A percentile compares a stretch with the other conserved stretches of the same genome.
Conservation (phyloP, 2,888 invertebrate genomes). For the Lingula anatina region DNA sequence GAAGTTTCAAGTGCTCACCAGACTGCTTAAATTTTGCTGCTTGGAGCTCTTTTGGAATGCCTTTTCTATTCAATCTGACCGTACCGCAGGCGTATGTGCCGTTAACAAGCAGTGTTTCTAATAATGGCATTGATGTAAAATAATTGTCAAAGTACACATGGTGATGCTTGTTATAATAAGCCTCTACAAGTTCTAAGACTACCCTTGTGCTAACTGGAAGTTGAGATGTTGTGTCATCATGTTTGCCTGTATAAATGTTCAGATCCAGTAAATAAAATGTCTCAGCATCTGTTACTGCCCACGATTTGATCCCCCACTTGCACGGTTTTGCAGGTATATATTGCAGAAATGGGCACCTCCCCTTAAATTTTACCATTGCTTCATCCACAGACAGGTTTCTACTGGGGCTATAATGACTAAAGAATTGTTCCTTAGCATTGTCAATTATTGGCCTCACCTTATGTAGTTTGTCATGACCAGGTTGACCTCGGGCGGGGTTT, state of each 20-base stretch:
- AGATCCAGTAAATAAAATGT: constrained; percentile 1
- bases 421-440: background rate
- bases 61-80: background rate
- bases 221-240: background rate
- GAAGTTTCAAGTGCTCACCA: background rate
- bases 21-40: background rate
- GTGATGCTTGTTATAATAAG: background rate
- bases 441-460: background rate
- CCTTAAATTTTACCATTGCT: constrained; percentile 1
- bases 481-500: background rate
- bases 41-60: background rate
- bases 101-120: background rate
- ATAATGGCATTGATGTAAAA: background rate
- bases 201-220: background rate
- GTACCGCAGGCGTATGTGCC: background rate
- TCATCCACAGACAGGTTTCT: background rate
- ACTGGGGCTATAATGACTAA: background rate
- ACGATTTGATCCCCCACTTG: constrained; percentile 1
- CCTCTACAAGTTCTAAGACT: constrained; percentile 1
- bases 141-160: constrained; percentile 5
- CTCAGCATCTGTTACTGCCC: background rate
- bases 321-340: constrained; percentile 1
- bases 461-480: constrained; percentile 1
- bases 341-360: background rate
- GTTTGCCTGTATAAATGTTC: constrained; percentile 1